phyloP scores from a whole-genome alignment of 2,888 invertebrate species.

The Cantharis rufa region DNA sequence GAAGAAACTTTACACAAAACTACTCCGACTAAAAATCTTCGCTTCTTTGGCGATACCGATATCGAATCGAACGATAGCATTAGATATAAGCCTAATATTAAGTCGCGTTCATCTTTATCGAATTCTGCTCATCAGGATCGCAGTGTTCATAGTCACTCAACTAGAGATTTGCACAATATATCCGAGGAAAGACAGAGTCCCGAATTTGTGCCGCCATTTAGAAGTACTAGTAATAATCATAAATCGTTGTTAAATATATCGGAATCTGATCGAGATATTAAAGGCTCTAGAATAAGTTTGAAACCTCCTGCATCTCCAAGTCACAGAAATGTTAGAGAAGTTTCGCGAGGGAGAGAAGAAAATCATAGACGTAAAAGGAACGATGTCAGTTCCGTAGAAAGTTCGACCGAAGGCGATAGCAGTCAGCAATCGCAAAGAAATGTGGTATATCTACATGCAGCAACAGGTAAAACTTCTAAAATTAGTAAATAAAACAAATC shows the following conservation, averaged over 20 bases:
- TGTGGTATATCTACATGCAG: slow-evolving; percentile 83
- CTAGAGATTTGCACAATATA: slow-evolving; percentile 63
- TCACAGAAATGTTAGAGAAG: slow-evolving; percentile 45
- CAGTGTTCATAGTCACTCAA: slow-evolving; percentile 47
- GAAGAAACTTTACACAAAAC: slow-evolving; percentile 56
- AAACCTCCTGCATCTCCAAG: slow-evolving; percentile 54
- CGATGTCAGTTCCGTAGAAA: slow-evolving; percentile 63
- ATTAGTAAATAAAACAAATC: not conserved
- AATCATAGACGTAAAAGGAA: slow-evolving; percentile 52
- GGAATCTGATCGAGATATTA: slow-evolving; percentile 44
- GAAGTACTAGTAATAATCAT: slow-evolving; percentile 45
- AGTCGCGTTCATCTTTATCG: slow-evolving; percentile 36
- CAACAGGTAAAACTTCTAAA: slow-evolving; percentile 63
- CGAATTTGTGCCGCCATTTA: slow-evolving; percentile 38
- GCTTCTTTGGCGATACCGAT: slow-evolving; percentile 86
- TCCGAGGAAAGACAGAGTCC: slow-evolving; percentile 53
- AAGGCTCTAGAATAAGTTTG: slow-evolving; percentile 44
- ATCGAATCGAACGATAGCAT: slow-evolving; percentile 70
- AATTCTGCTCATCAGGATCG: slow-evolving; percentile 29
- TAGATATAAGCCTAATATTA: slow-evolving; percentile 41
- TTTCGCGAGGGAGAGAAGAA: slow-evolving; percentile 55
- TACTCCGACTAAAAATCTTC: slow-evolving; percentile 70
- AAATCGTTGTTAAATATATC: slow-evolving; percentile 52
- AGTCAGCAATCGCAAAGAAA: slow-evolving; percentile 83
- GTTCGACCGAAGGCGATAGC: slow-evolving; percentile 74